Evolutionary conservation across 1,140 invertebrate genomes (phyloP), one percentile per base, ranked within the genome.

Genomic region (Drosophila serrata): DNA sequence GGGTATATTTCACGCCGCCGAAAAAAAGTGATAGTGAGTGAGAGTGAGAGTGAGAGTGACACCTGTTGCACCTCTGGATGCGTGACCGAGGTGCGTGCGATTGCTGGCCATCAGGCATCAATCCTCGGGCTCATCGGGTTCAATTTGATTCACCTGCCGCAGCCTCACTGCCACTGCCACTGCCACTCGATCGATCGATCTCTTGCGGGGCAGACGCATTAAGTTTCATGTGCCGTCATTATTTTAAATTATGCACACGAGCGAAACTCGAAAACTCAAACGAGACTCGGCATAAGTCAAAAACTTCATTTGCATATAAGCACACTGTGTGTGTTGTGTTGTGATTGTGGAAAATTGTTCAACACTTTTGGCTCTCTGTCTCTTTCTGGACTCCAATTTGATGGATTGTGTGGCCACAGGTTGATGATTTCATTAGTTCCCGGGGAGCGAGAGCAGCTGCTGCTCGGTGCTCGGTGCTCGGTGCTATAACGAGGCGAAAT

Each of bases 221-320:
- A 84, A 88, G 77, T 79, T 79, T 65, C 56, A 90, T 84, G 85
- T 79, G 74, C 85, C 61, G 79, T 90, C 85, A 88, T 88, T 88
- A 88, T 90, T 90, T 88, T 90, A 88, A 88, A 88, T 88, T 88
- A 88, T 88, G 85, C 85, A 79, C 85, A 90, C 84, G 85, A 81
- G 85, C 85, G 81, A 78, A 67, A 72, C 55, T 59, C 62, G 48
- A 53, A 57, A 53, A 49, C 57, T 37, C 43, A 63, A 63, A 77
- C 45, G 67, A 60, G 79, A 56, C 67, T 19, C 68, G 43, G 67
- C 79, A 80, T 62, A 87, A 84, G 85, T 87, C 76, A 79, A 82
- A 90, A 76, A 65, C 45, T 73, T 90, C 85, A 87, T 87, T 87
- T 87, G 85, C 85, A 84, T 87, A 84, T 87, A 35, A 15, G 51